Base-by-base conservation (phyloP, 1,140 invertebrate species). In the Temnothorax longispinosus region DNA sequence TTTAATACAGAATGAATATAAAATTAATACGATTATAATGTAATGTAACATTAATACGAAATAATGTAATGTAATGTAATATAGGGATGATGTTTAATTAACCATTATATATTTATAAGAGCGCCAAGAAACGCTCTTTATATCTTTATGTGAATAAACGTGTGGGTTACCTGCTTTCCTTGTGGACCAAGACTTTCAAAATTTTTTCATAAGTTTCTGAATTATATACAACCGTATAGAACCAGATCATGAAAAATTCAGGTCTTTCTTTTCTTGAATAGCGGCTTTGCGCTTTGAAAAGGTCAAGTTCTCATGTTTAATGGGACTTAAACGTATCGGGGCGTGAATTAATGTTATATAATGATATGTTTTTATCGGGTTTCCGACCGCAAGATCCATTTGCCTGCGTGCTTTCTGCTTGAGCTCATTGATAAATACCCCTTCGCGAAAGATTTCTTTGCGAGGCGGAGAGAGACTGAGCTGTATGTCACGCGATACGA, bases 351-450 rank as follows among this genome's bases (percentile, higher is more conserved):
- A 87, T 32, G n/a, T 18, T 27, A 27, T 27, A 27, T 27, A 27
- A 38, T 60, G 32, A 35, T 56, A 18, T 76, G 60, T 75, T 69
- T 54, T 35, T 50, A 74, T 87, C n/a, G 38, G 44, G n/a, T 52
- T 89, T 85, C 13, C 7, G 8, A 69, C 21, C 35, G 1, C 81
- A 88, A 87, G 80, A 86, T 92, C 47, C 87, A 93, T 54, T 89
- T 90, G n/a, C 52, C 91, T 60, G 67, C 89, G 8, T 87, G 87
- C 6, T 62, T 86, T 60, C 81, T 91, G 35, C 64, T 86, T 38
- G 76, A 89, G 65, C 91, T 92, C 71, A 86, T 91, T 82, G 86
- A 92, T 64, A 87, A 87, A 54, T 88, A 90, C 35, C 76, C 85
- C 1, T 86, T 82, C 6, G 47, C 82, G 32, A 72, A 7, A 38